phyloP scores from a whole-genome alignment of 2,888 invertebrate genomes.

The Pristionchus mayeri region DNA sequence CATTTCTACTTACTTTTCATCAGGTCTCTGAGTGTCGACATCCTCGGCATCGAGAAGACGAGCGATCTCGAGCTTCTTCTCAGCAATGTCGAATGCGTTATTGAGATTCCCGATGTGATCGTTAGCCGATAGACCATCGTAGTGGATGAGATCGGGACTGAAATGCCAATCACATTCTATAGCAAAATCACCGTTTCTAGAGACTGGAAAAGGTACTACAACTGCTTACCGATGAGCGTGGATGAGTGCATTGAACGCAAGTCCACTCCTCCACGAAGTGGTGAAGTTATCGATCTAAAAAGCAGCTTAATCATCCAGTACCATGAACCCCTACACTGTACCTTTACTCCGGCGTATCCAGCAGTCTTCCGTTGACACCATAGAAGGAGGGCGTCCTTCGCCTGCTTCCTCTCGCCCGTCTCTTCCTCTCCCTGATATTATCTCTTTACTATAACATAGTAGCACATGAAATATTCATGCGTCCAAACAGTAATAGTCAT shows the following conservation, averaged over 20 bases:
- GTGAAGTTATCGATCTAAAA: slow-evolving; percentile 78
- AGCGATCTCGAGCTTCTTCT: slow-evolving; percentile 92
- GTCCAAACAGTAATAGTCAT: too few relatives aligned
- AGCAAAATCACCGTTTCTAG: neutral
- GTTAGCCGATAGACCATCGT: slow-evolving; percentile 83
- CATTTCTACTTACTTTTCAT: slow-evolving; percentile 87
- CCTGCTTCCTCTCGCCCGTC: slow-evolving; percentile 96
- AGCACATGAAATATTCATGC: too few relatives aligned
- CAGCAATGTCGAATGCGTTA: slow-evolving; percentile 96
- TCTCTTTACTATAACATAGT: too few relatives aligned
- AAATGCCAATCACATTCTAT: slow-evolving; percentile 37
- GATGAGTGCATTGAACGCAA: slow-evolving; percentile 98
- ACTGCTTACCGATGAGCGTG: slow-evolving; percentile 85
- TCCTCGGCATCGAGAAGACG: slow-evolving; percentile 93
- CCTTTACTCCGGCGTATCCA: slow-evolving; percentile 83
- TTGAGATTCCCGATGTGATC: slow-evolving; percentile 95
- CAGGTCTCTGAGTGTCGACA: slow-evolving; percentile 85
- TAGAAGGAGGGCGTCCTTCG: slow-evolving; percentile 95
- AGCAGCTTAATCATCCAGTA: too few relatives aligned
- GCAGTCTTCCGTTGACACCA: slow-evolving; percentile 99
- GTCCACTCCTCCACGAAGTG: slow-evolving; percentile 94
- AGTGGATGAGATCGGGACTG: slow-evolving; percentile 89
- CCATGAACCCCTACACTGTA: neutral
- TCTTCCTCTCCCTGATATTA: slow-evolving; percentile 88
- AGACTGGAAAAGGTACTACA: neutral